Evolutionary conservation across 2,113 vertebrate genomes (phyloP), one percentile per base, ranked within the genome.

Genomic region (Glaucidium brasilianum): DNA sequence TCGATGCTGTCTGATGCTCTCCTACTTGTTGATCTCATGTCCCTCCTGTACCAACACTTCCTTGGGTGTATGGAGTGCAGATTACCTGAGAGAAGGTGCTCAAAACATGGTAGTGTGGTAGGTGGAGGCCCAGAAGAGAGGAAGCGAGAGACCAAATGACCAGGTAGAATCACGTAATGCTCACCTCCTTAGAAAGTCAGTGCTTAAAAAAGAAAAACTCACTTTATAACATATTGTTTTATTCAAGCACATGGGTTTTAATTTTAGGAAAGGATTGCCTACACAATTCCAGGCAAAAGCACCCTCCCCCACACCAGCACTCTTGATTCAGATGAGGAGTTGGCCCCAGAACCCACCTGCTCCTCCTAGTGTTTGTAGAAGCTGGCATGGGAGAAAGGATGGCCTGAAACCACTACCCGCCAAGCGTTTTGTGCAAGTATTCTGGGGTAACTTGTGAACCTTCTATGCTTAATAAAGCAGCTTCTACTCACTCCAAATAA

Each of bases 21-120:
- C 25, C 35, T 11, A 17, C 16, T 29, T 81, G 10, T 11, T 66
- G 29, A 80, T 34, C 32, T 5, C 0, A 12, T 2, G 1, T 62
- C 3, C 3, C 10, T 2, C 2, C 4, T 32, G 35, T 69, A 12
- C 45, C 37, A 58, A 10, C 16, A 32, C 27, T 47, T 72, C 60
- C 23, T 82, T 67, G 80, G 37, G 13, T 37, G 93, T 93, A 32
- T 0, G 0, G 11, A 3, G 5, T 39, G 13, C 5, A 3, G 29
- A 37, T 32, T 29, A 45, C 8, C 32, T 60, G 15, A 85, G 45
- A 34, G 29, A 59, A 76, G 55, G 20, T 67, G 27, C 47, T 53
- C 30, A 71, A 69, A 76, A 35, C 21, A 19, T 14, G 25, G 17
- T 71, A 52, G 20, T 1, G 1, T 37, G 45, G 55, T 62, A 71